Percentiles rank a stretch among this genome's conserved stretches.
Conservation (phyloP, 1,140 invertebrate genomes). For the Brachionus plicatilis region DNA sequence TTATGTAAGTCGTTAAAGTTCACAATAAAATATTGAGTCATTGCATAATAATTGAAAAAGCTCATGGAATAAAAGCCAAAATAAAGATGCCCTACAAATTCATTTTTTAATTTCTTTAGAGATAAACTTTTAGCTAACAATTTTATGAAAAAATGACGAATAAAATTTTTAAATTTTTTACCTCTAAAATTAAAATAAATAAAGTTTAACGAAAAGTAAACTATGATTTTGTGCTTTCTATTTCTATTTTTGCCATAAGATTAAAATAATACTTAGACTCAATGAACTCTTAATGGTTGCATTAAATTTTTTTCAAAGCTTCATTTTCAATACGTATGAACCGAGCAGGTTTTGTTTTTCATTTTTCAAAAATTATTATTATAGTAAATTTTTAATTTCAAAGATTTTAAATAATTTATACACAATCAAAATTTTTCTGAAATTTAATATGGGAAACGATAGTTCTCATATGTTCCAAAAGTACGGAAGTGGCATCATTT, state of each 20-base stretch:
- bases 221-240: slow-evolving; percentile 1
- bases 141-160: not conserved
- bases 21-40: not conserved
- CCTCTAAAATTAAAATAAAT: not conserved
- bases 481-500: not conserved
- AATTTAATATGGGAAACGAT: not conserved
- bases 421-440: not conserved
- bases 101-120: not conserved
- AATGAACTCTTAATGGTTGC: slow-evolving; percentile 20
- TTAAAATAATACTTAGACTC: not conserved
- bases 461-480: not conserved
- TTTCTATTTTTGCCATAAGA: not conserved
- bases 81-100: not conserved
- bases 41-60: not conserved
- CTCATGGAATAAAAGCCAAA: not conserved
- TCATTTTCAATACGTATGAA: slow-evolving; percentile 16
- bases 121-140: not conserved
- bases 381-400: not conserved
- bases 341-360: not conserved
- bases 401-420: not conserved
- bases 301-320: not conserved
- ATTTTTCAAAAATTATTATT: not conserved
- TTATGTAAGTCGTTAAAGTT: not conserved
- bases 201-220: not conserved
- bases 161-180: not conserved